Base-by-base conservation (phyloP, 2,113 vertebrate species). In the Scolopax mira region DNA sequence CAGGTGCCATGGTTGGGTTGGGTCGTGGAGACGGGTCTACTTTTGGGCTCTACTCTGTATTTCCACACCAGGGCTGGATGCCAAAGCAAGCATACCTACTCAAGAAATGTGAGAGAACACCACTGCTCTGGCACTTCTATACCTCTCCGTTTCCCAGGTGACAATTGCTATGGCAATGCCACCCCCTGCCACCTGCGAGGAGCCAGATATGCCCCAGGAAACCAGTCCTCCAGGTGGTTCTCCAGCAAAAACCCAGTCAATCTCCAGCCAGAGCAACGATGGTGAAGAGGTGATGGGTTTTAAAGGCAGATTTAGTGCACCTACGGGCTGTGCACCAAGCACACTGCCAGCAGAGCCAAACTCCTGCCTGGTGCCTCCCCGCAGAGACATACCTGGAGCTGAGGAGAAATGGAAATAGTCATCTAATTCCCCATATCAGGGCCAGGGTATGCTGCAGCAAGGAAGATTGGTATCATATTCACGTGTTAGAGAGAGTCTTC, bases 141-240 rank as follows among this genome's bases (percentile, higher is more conserved):
- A 57, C 80, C 48, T 71, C 92, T 46, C 51, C 0, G 15, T 65
- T 60, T 67, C 86, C 95, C 88, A 92, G 90, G 85, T 92, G 92
- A 94, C 6, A 10, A 95, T 60, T 49, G 61, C 89, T 61, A 70
- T 78, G 62, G 89, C 67, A 91, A 70, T 95, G 89, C 70, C 86
- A 91, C 33, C 60, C 58, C n/a, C 60, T 67, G 35, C 65, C 65
- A 80, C 86, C 80, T 71, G 25, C 0, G 2, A 77, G 92, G n/a
- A 85, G 41, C 22, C 64, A 87, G 64, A 51, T 35, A 25, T 1
- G 0, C 44, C 82, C 62, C 85, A 62, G 58, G 57, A 88, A 39
- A 81, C 52, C 69, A 87, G 12, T 7, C 31, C 41, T 82, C 49
- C 44, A 75, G 48, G 44, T 78, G 44, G 51, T 94, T 72, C 77